A percentile compares a stretch with the other conserved stretches of the same genome.
These are phyloP conservation scores for Cylas formicarius DNA, from an alignment of 1,140 invertebrate genomes.

Conservation along the genomic window DNA sequence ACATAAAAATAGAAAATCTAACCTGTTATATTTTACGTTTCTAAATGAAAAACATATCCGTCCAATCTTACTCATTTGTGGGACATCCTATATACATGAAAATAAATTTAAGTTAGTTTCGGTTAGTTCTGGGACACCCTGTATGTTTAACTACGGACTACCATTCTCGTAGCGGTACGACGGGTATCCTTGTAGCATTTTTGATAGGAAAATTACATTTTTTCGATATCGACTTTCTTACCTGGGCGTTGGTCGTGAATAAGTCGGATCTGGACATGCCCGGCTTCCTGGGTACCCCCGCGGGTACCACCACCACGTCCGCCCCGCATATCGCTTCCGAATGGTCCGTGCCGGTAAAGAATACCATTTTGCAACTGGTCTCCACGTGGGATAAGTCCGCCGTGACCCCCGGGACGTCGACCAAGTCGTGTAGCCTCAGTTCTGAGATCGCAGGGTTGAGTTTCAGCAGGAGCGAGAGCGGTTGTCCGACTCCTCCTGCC, in stretches of 20 bases:
- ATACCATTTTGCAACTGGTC: constrained; percentile 72
- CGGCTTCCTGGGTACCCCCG: constrained; percentile 60
- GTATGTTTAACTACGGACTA: too few relatives aligned
- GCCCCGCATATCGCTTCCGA: constrained; percentile 34
- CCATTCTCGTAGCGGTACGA: too few relatives aligned
- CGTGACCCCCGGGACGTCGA: constrained; percentile 80
- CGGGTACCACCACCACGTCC: constrained; percentile 60
- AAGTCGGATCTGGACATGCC: constrained; percentile 51
- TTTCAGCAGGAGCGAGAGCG: constrained; percentile 47
- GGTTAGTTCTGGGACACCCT: too few relatives aligned
- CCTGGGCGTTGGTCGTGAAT: constrained; percentile 64
- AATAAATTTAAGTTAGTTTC: too few relatives aligned
- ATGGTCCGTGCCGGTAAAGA: constrained; percentile 54
- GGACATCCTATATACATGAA: too few relatives aligned
- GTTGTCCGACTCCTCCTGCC: constrained; percentile 93
- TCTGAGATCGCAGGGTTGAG: constrained; percentile 34
- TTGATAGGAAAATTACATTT: too few relatives aligned
- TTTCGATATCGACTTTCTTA: constrained; percentile 57
- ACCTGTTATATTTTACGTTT: too few relatives aligned
- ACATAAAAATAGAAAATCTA: too few relatives aligned
- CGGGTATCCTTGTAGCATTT: too few relatives aligned
- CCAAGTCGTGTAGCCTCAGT: constrained; percentile 87
- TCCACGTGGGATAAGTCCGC: constrained; percentile 95
- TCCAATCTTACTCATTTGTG: too few relatives aligned
- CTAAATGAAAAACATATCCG: too few relatives aligned